phyloP scores from a whole-genome alignment of 2,113 vertebrate species.

The Machaerirhynchus nigripectus region DNA sequence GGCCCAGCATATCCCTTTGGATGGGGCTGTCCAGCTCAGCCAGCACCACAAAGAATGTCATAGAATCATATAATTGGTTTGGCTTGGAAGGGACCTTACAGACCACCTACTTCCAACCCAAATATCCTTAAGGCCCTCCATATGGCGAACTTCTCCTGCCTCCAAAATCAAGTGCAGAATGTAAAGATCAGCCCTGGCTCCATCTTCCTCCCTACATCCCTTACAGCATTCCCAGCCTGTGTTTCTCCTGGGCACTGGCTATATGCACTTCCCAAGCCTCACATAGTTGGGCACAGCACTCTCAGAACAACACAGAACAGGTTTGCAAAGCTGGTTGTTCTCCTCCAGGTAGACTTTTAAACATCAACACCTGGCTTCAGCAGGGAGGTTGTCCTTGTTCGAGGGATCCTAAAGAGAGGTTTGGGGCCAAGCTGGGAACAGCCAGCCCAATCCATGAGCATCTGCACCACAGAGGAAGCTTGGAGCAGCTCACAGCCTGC shows the following conservation, averaged over 20 bases:
- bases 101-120: neutral
- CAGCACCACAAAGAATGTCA: too few relatives aligned
- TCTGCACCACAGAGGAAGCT: neutral
- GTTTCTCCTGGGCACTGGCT: neutral
- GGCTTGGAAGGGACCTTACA: neutral
- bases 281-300: accelerated
- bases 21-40: neutral
- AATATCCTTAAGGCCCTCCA: neutral
- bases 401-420: neutral
- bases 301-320: neutral
- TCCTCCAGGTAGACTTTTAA: neutral
- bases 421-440: neutral
- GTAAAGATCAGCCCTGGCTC: neutral
- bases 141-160: accelerated
- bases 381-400: neutral
- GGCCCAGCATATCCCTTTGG: neutral
- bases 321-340: neutral
- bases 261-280: neutral
- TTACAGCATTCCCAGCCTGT: neutral
- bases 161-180: neutral
- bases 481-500: neutral
- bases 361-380: neutral
- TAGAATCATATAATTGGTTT: accelerated
- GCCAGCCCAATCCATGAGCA: neutral
- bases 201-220: neutral